These are phyloP conservation scores for Cyanistes caeruleus DNA, from an alignment of 2,113 vertebrate species.

Conservation along the genomic window DNA sequence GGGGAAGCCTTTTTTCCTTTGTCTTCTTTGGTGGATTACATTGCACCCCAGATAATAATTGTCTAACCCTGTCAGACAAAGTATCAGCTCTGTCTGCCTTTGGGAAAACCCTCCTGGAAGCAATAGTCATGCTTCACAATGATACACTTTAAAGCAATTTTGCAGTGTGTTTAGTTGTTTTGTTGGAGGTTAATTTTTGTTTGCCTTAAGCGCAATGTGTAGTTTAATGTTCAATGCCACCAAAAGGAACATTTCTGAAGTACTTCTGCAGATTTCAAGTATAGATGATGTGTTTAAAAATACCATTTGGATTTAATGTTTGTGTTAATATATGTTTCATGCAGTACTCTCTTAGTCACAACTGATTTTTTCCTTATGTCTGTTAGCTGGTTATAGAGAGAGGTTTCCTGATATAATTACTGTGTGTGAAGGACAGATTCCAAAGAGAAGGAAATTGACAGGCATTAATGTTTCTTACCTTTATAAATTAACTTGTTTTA, in stretches of 20 bases:
- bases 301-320: neutral
- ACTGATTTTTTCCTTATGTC: neutral
- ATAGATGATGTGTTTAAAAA: neutral
- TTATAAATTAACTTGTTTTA: slow-evolving; percentile 45
- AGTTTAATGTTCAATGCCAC: slow-evolving; percentile 2
- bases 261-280: neutral
- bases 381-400: neutral
- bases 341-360: neutral
- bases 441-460: slow-evolving; percentile 1
- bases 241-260: neutral
- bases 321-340: neutral
- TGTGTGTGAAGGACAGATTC: neutral
- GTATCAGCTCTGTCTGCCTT: neutral
- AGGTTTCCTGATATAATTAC: neutral
- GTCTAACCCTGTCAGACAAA: neutral
- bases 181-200: neutral
- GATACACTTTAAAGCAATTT: neutral
- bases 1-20: neutral
- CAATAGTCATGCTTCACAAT: neutral
- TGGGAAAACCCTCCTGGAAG: slow-evolving; percentile 21
- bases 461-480: slow-evolving; percentile 18
- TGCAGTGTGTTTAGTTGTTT: neutral
- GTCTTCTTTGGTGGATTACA: neutral
- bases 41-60: neutral
- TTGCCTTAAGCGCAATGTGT: neutral